These are phyloP conservation scores for Rhegmatorhina hoffmannsi DNA, from an alignment of 2,113 vertebrate species.

Conservation along the genomic window DNA sequence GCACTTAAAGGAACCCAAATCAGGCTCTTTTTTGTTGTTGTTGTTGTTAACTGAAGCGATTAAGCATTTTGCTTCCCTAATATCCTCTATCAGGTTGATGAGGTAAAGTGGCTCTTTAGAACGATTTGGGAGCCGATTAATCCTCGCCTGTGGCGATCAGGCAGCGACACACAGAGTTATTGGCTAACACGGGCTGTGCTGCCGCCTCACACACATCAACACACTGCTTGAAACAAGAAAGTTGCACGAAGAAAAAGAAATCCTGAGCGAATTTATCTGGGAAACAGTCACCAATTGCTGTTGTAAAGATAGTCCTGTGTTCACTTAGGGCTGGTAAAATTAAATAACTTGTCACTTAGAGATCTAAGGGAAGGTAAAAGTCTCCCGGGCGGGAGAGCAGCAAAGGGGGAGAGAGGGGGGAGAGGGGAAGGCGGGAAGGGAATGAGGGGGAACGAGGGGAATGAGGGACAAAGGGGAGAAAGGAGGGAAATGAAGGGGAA, in stretches of 20 bases:
- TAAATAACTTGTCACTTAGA: background rate
- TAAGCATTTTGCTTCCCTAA: constrained; percentile 48
- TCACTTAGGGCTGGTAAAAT: background rate
- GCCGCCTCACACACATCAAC: background rate
- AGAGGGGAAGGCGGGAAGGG: background rate
- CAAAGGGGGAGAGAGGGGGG: background rate
- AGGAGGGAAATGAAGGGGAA: background rate
- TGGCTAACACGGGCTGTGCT: background rate
- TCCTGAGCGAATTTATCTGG: background rate
- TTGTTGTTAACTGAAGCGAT: constrained; percentile 60
- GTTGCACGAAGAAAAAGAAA: background rate
- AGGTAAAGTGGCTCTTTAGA: constrained; percentile 60
- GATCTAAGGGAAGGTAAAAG: background rate
- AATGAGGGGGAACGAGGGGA: background rate
- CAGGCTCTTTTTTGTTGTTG: constrained; percentile 40
- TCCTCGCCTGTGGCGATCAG: constrained; percentile 54
- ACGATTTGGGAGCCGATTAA: constrained; percentile 47
- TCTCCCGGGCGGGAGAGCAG: background rate
- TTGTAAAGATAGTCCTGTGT: background rate
- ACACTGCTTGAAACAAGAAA: background rate
- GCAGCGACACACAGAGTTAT: background rate
- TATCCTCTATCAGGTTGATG: constrained; percentile 52
- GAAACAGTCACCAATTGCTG: background rate
- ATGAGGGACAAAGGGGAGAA: background rate
- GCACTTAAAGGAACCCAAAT: constrained; percentile 37